Base-by-base conservation (phyloP, 2,797 vertebrate genomes). In the Enteromius unitaeniatus region DNA sequence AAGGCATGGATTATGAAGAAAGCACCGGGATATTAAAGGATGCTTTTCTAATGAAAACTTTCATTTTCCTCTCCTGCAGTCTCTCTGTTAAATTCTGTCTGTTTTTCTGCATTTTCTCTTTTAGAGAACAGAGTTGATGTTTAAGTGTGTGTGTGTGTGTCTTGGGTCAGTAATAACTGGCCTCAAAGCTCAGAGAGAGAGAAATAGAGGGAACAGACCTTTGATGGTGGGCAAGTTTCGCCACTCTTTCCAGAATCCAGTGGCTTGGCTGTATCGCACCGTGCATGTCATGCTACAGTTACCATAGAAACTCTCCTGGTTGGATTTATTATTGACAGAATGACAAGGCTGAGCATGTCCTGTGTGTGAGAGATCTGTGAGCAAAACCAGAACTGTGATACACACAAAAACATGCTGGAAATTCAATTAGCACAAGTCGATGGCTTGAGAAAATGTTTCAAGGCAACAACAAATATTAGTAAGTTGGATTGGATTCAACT, bases 291-390 rank as follows among this genome's bases (percentile, higher is more conserved):
- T 85, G 85, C 45, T 31, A 45, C 26, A 1, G 55, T 92, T 70
- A 86, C 91, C 89, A 91, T 92, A 91, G 93, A 90, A 93, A 94
- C 92, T 14, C 85, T 79, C 6, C 31, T 81, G 65, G 68, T 82
- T 82, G 37, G 49, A 69, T 84, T 87, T 72, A 78, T 87, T 88
- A 89, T 90, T 90, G 88, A 87, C 75, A 85, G 89, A 81, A 45
- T 75, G 83, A 15, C 78, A 78, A 88, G 85, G 73, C 79, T 64
- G 73, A 88, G 90, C 78, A 77, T 81, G 80, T 67, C 53, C 45
- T 1, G 72, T 72, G 40, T 82, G 81, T 79, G 40, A 69, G 21
- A 74, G 55, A 81, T 28, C 42, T 31, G 69, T 31, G 69, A 62
- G 68, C 55, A 53, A 64, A 76, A 76, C 55, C 47, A 76, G 28